Percentiles rank a stretch among this genome's conserved stretches.
Evolutionary conservation across 2,888 invertebrate species (phyloP).

Genomic region (Stenichneumon culpator): DNA sequence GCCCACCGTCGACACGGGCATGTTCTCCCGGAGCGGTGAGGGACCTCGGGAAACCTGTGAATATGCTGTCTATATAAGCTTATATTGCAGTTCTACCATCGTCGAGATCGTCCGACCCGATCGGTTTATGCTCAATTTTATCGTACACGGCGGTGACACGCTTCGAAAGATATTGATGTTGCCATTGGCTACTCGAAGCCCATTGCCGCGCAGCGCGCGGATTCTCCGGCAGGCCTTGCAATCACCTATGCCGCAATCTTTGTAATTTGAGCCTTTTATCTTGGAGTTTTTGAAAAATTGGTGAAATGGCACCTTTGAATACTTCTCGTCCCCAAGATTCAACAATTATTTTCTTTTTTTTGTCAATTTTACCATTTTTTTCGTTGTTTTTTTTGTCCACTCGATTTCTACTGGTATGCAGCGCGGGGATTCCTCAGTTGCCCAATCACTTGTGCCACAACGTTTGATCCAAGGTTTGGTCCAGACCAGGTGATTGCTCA

Average conservation of each 20-base stretch:
- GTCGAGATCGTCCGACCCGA: constrained; percentile 58
- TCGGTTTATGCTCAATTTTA: constrained; percentile 67
- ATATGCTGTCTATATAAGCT: constrained; percentile 12
- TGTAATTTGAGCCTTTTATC: not conserved
- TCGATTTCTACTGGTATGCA: too few species aligned
- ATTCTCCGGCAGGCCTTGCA: not conserved
- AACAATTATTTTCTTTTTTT: too few species aligned
- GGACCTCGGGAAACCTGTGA: constrained; percentile 26
- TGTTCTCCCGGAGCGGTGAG: constrained; percentile 4
- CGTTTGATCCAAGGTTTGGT: too few species aligned
- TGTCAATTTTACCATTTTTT: too few species aligned
- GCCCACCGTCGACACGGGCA: constrained; percentile 65
- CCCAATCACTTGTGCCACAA: too few species aligned
- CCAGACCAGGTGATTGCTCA: too few species aligned
- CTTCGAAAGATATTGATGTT: constrained; percentile 18
- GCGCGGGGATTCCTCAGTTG: too few species aligned
- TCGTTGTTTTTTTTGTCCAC: too few species aligned
- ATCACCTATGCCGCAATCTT: not conserved
- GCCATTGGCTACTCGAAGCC: constrained; percentile 7
- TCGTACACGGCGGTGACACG: constrained; percentile 30
- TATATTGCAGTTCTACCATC: constrained; percentile 21
- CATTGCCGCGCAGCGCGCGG: not conserved
- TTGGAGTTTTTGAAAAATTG: not conserved
- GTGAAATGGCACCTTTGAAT: not conserved
- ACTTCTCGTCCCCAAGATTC: too few species aligned